Conservation (phyloP, 1,140 invertebrate species). For the Papilio machaon region DNA sequence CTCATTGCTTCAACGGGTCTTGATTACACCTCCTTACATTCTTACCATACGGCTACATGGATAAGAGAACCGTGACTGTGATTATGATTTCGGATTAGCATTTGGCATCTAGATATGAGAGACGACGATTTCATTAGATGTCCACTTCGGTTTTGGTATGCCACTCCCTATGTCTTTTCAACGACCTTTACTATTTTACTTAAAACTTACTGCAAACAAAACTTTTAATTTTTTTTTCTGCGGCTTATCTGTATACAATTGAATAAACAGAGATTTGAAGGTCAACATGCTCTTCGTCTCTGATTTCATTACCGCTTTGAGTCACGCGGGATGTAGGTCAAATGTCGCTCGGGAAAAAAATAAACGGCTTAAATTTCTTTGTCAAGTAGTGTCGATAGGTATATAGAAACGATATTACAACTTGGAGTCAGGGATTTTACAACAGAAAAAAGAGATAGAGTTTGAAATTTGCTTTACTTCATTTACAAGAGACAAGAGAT, state of each 20-base stretch:
- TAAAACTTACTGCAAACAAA: not conserved
- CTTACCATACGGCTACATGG: too few species aligned
- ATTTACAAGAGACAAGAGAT: not conserved
- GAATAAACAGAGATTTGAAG: constrained; percentile 23
- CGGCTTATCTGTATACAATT: not conserved
- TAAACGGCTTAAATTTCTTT: constrained; percentile 23
- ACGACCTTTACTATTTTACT: not conserved
- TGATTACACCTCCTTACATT: too few species aligned
- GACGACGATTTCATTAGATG: too few species aligned
- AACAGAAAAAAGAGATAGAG: not conserved
- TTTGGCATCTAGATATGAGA: too few species aligned
- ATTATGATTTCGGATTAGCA: too few species aligned
- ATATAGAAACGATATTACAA: constrained; percentile 15
- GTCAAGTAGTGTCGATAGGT: not conserved
- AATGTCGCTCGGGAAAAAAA: constrained; percentile 16
- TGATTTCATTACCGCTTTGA: constrained; percentile 24
- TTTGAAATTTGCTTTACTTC: not conserved
- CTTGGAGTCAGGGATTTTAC: not conserved
- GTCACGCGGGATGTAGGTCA: constrained; percentile 17
- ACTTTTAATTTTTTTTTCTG: not conserved
- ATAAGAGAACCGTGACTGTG: too few species aligned
- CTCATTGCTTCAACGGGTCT: too few species aligned
- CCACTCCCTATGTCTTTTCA: too few species aligned
- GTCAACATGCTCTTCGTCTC: constrained; percentile 23
- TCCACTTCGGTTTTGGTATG: too few species aligned